phyloP scores from a whole-genome alignment of 1,140 invertebrate species.

The Schlechtendalia chinensis region DNA sequence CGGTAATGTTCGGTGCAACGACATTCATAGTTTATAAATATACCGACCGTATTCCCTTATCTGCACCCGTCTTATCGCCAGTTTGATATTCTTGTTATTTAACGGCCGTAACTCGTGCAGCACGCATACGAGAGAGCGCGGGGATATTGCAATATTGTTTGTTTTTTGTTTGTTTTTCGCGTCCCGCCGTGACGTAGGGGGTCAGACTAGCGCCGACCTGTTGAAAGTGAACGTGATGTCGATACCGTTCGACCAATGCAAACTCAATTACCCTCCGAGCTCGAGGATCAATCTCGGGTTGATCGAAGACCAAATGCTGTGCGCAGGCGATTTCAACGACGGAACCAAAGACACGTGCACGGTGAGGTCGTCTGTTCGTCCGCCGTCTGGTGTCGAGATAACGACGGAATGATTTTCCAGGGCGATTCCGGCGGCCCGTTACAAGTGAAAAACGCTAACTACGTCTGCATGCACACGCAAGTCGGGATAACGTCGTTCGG shows the following conservation, averaged over 20 bases:
- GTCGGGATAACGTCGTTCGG: constrained; percentile 68
- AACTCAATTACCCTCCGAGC: constrained; percentile 50
- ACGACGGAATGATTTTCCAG: background rate
- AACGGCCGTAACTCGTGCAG: too few species aligned
- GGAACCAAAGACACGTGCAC: constrained; percentile 10
- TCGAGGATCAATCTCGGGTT: background rate
- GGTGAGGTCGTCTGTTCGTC: background rate
- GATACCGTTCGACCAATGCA: constrained; percentile 48
- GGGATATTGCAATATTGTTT: too few species aligned
- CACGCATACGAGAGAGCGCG: too few species aligned
- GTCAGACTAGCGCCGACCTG: constrained; percentile 49
- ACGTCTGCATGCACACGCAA: constrained; percentile 8
- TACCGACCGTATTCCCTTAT: too few species aligned
- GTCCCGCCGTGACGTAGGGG: too few species aligned
- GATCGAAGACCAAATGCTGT: constrained; percentile 18
- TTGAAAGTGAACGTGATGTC: constrained; percentile 51
- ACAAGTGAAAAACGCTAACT: background rate
- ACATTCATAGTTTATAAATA: too few species aligned
- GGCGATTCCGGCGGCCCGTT: constrained; percentile 47
- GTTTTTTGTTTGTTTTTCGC: too few species aligned
- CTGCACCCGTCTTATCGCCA: too few species aligned
- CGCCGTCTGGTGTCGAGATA: too few species aligned
- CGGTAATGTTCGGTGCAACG: too few species aligned
- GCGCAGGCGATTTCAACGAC: background rate
- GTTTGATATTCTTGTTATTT: too few species aligned